Conservation (phyloP, 2,113 vertebrate species). For the Himantopus leucocephalus region DNA sequence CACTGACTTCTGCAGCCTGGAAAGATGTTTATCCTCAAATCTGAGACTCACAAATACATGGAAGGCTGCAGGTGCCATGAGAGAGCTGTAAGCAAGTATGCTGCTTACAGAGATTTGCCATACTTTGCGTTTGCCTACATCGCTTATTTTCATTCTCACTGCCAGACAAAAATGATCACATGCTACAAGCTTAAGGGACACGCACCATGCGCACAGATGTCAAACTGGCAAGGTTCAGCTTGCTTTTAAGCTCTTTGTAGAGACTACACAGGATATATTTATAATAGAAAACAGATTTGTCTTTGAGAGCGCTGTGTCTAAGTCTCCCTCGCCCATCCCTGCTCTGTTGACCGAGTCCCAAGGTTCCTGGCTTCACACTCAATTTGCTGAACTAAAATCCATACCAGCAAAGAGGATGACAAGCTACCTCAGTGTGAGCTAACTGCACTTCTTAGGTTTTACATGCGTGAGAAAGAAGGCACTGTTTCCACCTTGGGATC, state of each 20-base stretch:
- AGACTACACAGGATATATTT: neutral
- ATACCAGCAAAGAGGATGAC: neutral
- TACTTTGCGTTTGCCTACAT: neutral
- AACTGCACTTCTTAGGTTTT: neutral
- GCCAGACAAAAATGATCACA: neutral
- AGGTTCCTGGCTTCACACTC: neutral
- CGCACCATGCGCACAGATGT: neutral
- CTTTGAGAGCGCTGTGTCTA: neutral
- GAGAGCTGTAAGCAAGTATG: neutral
- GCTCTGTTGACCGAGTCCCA: neutral
- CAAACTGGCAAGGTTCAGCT: neutral
- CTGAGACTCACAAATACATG: neutral
- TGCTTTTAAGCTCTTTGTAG: neutral
- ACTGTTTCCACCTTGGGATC: neutral
- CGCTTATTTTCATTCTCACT: neutral
- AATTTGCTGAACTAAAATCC: neutral
- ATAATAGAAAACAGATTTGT: neutral
- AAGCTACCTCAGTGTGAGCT: neutral
- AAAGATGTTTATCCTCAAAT: neutral
- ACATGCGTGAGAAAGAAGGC: neutral
- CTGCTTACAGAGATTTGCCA: neutral
- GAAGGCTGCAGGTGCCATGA: neutral
- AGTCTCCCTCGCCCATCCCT: neutral
- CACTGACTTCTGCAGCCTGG: neutral
- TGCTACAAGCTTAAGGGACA: neutral